Evolutionary conservation across 2,888 invertebrate genomes (phyloP), one percentile per base, ranked within the genome.

Genomic region (Liodrosophila aerea): DNA sequence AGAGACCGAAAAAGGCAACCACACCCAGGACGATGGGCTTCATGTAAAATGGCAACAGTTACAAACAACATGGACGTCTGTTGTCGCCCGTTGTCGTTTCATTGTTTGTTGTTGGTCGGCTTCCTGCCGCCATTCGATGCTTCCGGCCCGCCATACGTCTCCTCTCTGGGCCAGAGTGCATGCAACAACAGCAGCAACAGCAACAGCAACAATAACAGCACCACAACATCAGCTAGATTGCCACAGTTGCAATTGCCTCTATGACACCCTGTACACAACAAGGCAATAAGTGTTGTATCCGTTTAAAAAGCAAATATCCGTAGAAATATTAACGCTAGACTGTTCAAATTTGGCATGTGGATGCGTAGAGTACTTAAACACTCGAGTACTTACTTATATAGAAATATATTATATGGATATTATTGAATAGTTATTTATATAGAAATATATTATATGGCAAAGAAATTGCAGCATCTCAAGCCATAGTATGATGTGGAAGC

Each of bases 71-170:
- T 41, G 12, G 33, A 37, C 59, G 57, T 36, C 53, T 47, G 66
- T 63, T 68, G 54, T 52, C 45, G 58, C 43, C 63, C 59, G 63
- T 69, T 63, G 64, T 72, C n/a, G n/a, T n/a, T n/a, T n/a, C n/a
- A n/a, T n/a, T n/a, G n/a, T 62, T 80, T 73, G 75, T 76, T 74
- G 82, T 59, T 71, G 56, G 36, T 71, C 64, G 60, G 60, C 65
- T 77, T 84, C 84, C 76, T 80, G 81, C 59, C 75, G 80, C 64
- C 78, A 71, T 76, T 77, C 69, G 54, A 62, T 58, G 73, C 64
- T 77, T 84, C 84, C 84, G 68, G 63, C 37, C 64, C 62, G 65
- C 57, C 77, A 69, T 57, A 54, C 73, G 44, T 37, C 52, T 47
- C 31, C 36, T 50, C 44, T 13, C 50, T 22, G 22, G 22, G 22